A percentile compares a stretch with the other conserved stretches of the same genome.
Conservation (phyloP, 2,113 vertebrate species). For the Orcinus orca region DNA sequence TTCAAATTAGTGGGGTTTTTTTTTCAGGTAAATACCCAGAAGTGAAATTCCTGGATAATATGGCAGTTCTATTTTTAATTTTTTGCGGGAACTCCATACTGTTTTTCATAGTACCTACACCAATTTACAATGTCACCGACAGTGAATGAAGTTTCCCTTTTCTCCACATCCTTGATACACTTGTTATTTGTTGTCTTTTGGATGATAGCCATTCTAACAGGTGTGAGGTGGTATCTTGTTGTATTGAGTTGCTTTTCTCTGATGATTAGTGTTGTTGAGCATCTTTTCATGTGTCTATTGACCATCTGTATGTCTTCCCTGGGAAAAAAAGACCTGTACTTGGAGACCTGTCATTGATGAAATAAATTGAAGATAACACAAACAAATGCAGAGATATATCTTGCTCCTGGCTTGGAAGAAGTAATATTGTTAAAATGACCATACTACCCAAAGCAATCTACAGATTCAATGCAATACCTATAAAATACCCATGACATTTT, state of each 20-base stretch:
- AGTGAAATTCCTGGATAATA: neutral
- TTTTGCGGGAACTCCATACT: neutral
- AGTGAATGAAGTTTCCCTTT: neutral
- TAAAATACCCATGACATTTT: neutral
- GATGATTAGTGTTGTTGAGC: neutral
- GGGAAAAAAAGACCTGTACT: neutral
- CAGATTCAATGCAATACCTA: neutral
- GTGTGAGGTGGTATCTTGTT: neutral
- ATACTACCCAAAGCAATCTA: neutral
- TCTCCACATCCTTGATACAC: neutral
- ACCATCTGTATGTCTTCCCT: neutral
- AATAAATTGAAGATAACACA: neutral
- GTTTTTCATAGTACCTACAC: neutral
- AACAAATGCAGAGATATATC: neutral
- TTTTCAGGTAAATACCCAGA: neutral
- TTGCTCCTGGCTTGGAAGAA: neutral
- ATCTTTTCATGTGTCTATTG: neutral
- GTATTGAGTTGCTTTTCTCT: neutral
- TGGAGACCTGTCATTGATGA: neutral
- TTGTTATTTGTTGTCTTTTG: neutral
- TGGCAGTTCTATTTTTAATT: neutral
- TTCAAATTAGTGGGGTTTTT: neutral
- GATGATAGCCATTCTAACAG: neutral
- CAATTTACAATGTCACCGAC: neutral
- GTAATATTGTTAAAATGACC: neutral